Evolutionary conservation across 2,888 invertebrate genomes (phyloP), one percentile per base, ranked within the genome.

Genomic region (Himalopsyche japonica): DNA sequence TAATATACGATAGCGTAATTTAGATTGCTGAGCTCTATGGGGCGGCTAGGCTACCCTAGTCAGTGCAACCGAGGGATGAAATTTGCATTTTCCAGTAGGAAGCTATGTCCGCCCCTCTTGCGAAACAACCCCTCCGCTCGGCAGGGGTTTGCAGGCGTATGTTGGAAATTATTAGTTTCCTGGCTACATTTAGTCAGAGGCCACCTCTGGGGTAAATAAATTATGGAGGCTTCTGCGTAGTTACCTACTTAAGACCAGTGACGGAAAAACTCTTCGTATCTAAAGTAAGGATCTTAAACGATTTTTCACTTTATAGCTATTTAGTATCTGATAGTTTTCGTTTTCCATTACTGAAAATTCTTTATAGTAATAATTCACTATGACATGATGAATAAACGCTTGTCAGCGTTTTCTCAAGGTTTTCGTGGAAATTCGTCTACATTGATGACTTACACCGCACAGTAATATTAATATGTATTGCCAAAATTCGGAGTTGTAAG

Each of bases 51-150:
- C 57, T 57, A 57, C 57, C 57, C 57, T 57, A 89, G 89, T 90
- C 89, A 89, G 88, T 89, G 90, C 89, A 89, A 78, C 27, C 32
- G 57, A 81, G 84, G 83, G 80, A 79, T 82, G 83, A 86, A 85
- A 87, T 87, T 87, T 87, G 87, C 87, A 87, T 87, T 87, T 86
- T 85, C 85, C 83, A 86, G 82, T 49, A 76, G 86, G 82, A 83
- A 80, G 57, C 57, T 24, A 57, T 57, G 57, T 57, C 57, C 57
- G 49, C 49, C 57, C 57, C 57, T 24, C 57, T 20, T 57, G 57
- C 57, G 57, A 57, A 57, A 57, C 57, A 48, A 81, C 57, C 79
- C 85, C 83, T 82, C 77, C 49, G 34, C 83, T 81, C 79, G 79
- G 88, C 89, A 88, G 76, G 82, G 84, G 81, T 43, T 47, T 81